Evolutionary conservation across 2,113 vertebrate genomes (phyloP), one percentile per base, ranked within the genome.

Genomic region (Prunella himalayana): DNA sequence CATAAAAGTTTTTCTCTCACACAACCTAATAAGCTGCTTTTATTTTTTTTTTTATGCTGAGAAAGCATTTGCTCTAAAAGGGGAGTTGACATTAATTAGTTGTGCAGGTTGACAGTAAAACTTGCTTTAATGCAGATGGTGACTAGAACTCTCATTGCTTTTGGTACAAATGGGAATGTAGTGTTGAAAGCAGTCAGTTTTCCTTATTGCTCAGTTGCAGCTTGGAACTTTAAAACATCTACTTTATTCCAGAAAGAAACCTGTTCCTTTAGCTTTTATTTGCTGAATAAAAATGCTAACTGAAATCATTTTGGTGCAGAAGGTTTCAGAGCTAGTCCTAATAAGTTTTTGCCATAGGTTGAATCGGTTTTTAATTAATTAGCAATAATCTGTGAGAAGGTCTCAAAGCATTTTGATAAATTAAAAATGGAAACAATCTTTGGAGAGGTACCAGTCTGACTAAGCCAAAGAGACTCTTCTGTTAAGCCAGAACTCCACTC

Each of bases 141-240:
- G 91, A 96, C 61, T 92, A 84, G 76, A 92, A 49, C 85, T 94
- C 76, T 96, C 92, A 88, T 42, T 94, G 45, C 84, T 95, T 73
- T 88, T 75, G 19, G 49, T 92, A 39, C 20, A 37, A 37, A 94
- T 90, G 78, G 33, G 84, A 94, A 70, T 13, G n/a, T 22, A 20
- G 82, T 0, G 49, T 88, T 96, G 94, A 96, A 97, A 96, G 71
- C 27, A 5, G n/a, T 19, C 64, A 18, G 51, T 37, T 86, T 81
- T 80, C 16, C 56, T 57, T 75, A 54, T 54, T 86, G 30, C 18
- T 66, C 41, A 25, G 14, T 70, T 78, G 59, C 64, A 88, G 44
- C 33, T 30, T 94, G 79, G 19, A 92, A 83, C 41, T 33, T 61
- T 76, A 77, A 88, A 30, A 25, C 13, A 10, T 56, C 25, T 70